A percentile compares a stretch with the other conserved stretches of the same genome.
Evolutionary conservation across 2,113 vertebrate species (phyloP).

Genomic region (Hemibates koningsi): DNA sequence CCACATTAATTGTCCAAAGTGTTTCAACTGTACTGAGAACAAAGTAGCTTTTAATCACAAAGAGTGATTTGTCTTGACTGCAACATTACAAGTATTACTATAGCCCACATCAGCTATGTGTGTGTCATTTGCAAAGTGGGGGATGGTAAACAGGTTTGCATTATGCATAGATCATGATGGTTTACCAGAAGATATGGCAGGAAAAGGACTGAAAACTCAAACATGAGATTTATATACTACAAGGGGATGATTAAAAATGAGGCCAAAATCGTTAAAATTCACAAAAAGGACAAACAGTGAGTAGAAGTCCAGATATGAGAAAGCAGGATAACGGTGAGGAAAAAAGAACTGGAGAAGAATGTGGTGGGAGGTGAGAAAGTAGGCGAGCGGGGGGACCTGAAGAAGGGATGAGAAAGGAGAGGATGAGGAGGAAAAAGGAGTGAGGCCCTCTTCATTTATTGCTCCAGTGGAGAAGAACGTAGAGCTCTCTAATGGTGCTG

Average conservation of each 20-base stretch:
- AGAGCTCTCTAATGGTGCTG: conserved; percentile 96
- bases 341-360: background rate
- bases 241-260: background rate
- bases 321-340: background rate
- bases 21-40: conserved; percentile 94
- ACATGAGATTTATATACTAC: background rate
- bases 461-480: conserved; percentile 99
- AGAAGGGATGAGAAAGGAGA: conserved; percentile 45
- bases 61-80: conserved; percentile 93
- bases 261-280: background rate
- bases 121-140: conserved; percentile 10
- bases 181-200: background rate
- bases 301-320: background rate
- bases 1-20: conserved; percentile 97
- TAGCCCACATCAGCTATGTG: conserved; percentile 72
- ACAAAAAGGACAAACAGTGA: background rate
- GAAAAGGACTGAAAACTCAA: background rate
- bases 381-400: conserved; percentile 16
- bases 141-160: background rate
- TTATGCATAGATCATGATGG: background rate
- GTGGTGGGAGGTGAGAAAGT: conserved; percentile 8
- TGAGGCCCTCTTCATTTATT: conserved; percentile 98
- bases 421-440: conserved; percentile 60
- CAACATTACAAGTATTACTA: conserved; percentile 95
- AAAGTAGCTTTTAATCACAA: conserved; percentile 98